Evolutionary conservation across 2,888 invertebrate species (phyloP).

Genomic region (Lissonota sp.): DNA sequence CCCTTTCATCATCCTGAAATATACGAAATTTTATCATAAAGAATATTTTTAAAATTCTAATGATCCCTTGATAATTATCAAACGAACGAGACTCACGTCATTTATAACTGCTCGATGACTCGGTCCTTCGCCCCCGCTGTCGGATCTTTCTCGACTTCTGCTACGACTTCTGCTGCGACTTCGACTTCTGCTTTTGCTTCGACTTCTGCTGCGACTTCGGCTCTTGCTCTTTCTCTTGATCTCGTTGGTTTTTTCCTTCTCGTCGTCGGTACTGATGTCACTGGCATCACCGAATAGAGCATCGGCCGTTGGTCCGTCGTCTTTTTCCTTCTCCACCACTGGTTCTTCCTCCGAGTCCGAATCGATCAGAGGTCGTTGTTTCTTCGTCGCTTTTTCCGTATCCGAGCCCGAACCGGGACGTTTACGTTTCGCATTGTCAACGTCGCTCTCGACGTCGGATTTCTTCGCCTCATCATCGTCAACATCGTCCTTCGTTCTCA

Average conservation of each 20-base stretch:
- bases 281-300: slow-evolving; percentile 97
- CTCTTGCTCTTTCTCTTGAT: slow-evolving; percentile 79
- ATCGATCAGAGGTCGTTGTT: slow-evolving; percentile 86
- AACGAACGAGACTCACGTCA: slow-evolving; percentile 70
- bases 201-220: slow-evolving; percentile 82
- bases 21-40: not conserved
- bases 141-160: slow-evolving; percentile 77
- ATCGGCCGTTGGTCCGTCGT: slow-evolving; percentile 89
- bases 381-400: slow-evolving; percentile 78
- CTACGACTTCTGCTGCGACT: slow-evolving; percentile 76
- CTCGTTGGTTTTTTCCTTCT: slow-evolving; percentile 84
- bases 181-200: slow-evolving; percentile 81
- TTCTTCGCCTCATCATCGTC: slow-evolving; percentile 57
- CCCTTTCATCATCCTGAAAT: slow-evolving; percentile 86
- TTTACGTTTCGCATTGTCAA: slow-evolving; percentile 81
- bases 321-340: slow-evolving; percentile 72
- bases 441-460: slow-evolving; percentile 79
- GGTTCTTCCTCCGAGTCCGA: slow-evolving; percentile 88
- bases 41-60: no score
- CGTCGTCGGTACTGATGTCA: slow-evolving; percentile 95
- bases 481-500: slow-evolving; percentile 65
- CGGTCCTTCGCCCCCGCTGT: slow-evolving; percentile 79
- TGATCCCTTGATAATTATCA: no score
- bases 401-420: slow-evolving; percentile 79
- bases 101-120: slow-evolving; percentile 74